Percentiles rank a stretch among this genome's conserved stretches.
Evolutionary conservation across 2,113 vertebrate species (phyloP).

Genomic region (Terrapene triunguis): DNA sequence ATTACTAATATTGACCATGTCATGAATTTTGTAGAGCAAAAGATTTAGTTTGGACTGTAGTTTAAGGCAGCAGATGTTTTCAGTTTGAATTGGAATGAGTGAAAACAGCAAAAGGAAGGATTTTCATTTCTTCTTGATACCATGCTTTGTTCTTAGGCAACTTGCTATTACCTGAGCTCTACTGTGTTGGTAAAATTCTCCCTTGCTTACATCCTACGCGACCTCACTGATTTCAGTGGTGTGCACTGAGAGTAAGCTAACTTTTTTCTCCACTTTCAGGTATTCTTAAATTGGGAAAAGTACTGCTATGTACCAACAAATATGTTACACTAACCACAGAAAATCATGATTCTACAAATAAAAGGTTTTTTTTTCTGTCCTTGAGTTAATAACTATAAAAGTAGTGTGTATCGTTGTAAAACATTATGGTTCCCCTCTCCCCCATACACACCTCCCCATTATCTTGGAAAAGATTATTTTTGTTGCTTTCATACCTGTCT

Average conservation of each 20-base stretch:
- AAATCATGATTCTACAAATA: neutral
- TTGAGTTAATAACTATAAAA: neutral
- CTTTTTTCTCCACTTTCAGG: neutral
- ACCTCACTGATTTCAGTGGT: neutral
- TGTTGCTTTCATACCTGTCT: slow-evolving; percentile 89
- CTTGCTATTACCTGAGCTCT: accelerated
- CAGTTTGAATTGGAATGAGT: neutral
- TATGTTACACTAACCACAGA: neutral
- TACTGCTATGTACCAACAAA: neutral
- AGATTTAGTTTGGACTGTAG: neutral
- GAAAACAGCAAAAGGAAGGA: neutral
- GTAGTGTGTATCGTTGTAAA: neutral
- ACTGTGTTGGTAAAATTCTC: neutral
- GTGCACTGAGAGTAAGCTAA: neutral
- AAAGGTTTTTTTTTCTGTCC: neutral
- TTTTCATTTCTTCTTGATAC: neutral
- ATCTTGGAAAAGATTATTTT: neutral
- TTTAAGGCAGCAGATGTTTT: neutral
- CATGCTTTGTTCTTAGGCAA: neutral
- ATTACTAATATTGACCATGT: neutral
- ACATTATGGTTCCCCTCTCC: neutral
- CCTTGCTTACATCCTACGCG: neutral
- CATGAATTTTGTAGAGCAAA: neutral
- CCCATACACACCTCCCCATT: neutral
- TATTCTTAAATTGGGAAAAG: slow-evolving; percentile 16